These are phyloP conservation scores for Paradoxurus hermaphroditus DNA, from an alignment of 2,113 vertebrate genomes.

Conservation along the genomic window DNA sequence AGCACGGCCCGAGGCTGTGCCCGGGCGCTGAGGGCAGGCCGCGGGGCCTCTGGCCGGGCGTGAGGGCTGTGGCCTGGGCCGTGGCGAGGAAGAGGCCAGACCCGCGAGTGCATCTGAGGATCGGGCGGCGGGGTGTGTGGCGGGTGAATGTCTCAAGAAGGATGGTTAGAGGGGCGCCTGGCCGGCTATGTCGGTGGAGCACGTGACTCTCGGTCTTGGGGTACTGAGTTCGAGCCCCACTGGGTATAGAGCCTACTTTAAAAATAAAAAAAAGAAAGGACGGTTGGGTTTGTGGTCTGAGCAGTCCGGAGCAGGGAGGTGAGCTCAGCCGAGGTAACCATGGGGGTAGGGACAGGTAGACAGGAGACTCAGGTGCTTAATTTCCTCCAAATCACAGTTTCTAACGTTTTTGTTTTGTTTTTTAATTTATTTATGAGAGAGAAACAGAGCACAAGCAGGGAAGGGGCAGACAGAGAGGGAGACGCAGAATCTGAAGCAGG, in stretches of 20 bases:
- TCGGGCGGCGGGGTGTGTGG: accelerated
- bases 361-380: no score
- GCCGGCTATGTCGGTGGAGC: background rate
- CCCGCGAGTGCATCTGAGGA: background rate
- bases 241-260: background rate
- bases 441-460: no score
- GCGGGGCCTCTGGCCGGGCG: background rate
- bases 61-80: background rate
- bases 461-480: no score
- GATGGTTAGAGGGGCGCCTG: background rate
- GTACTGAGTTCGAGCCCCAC: background rate
- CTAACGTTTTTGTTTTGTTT: no score
- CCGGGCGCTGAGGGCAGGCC: background rate
- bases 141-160: background rate
- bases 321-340: background rate
- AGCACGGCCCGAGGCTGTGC: background rate
- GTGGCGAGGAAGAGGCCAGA: background rate
- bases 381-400: background rate
- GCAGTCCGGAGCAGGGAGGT: no score
- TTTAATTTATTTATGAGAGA: no score
- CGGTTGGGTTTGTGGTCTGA: background rate
- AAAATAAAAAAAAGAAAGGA: background rate
- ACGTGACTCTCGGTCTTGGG: background rate
- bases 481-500: no score
- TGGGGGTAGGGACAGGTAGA: background rate